Evolutionary conservation across 2,888 invertebrate genomes (phyloP).

Genomic region (Agonopterix arenella): DNA sequence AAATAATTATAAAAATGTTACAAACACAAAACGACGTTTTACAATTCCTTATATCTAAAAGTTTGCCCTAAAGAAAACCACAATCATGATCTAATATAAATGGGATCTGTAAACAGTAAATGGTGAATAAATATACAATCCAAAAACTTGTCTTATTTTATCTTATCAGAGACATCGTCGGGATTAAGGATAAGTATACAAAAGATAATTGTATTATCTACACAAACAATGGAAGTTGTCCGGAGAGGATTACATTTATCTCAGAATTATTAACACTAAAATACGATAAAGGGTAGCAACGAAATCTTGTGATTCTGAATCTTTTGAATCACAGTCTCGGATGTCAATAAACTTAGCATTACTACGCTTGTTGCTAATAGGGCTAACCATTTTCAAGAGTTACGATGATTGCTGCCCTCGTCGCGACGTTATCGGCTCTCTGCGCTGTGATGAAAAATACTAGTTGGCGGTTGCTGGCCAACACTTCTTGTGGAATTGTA

Average conservation of each 20-base stretch:
- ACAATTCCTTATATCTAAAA: neutral
- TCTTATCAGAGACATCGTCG: neutral
- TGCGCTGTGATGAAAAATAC: slow-evolving; percentile 18
- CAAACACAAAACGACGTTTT: neutral
- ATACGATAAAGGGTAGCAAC: no score
- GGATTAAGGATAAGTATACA: neutral
- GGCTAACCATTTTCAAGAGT: slow-evolving; percentile 13
- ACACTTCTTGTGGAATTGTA: slow-evolving; percentile 19
- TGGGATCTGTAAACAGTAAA: neutral
- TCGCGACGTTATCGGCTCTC: slow-evolving; percentile 12
- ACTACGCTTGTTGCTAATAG: neutral
- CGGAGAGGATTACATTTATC: no score
- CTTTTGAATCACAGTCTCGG: no score
- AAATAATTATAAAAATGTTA: neutral
- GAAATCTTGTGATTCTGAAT: no score
- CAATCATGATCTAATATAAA: slow-evolving; percentile 16
- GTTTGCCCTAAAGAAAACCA: slow-evolving; percentile 32
- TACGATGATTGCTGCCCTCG: slow-evolving; percentile 21
- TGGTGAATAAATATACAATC: neutral
- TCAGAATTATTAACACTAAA: no score
- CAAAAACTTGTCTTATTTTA: neutral
- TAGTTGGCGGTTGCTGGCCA: slow-evolving; percentile 18
- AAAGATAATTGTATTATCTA: no score
- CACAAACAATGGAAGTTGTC: no score
- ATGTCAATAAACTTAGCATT: no score